Conservation (phyloP, 2,113 vertebrate species). For the Tapirus terrestris region DNA sequence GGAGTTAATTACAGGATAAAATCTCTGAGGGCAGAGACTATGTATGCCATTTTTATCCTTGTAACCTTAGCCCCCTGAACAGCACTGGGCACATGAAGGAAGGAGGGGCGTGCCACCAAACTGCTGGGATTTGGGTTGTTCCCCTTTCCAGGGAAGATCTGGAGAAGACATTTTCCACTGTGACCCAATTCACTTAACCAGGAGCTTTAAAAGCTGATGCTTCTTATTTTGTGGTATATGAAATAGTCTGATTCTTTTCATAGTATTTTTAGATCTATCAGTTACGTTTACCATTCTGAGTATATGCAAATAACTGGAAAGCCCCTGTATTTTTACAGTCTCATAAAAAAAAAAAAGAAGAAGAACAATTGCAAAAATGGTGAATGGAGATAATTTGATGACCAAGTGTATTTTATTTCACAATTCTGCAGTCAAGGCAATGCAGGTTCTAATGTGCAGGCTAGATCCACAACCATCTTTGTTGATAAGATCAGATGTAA, state of each 20-base stretch:
- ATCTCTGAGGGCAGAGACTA: not conserved
- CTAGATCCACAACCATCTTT: not conserved
- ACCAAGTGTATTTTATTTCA: not conserved
- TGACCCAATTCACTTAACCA: not conserved
- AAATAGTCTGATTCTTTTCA: slow-evolving; percentile 55
- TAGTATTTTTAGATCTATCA: slow-evolving; percentile 81
- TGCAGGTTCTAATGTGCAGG: not conserved
- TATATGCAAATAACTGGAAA: slow-evolving; percentile 90
- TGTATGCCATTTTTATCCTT: not conserved
- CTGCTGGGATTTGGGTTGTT: not conserved
- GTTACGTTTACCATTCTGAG: slow-evolving; percentile 84
- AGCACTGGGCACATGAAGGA: not conserved
- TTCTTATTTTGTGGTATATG: slow-evolving; percentile 44
- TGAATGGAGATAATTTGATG: not conserved
- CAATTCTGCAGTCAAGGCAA: not conserved
- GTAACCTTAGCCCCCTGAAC: not conserved
- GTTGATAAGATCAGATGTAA: not conserved
- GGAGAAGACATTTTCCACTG: not conserved
- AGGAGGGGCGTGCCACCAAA: accelerated
- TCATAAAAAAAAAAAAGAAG: slow-evolving; percentile 63
- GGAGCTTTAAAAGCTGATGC: not conserved
- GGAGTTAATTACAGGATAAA: not conserved
- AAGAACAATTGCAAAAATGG: slow-evolving; percentile 20
- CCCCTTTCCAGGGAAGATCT: not conserved
- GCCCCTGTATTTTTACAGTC: slow-evolving; percentile 83